These are phyloP conservation scores for Phenganax stokvisi DNA, from an alignment of 92 coral and sea anemone genomes.

Conservation along the genomic window DNA sequence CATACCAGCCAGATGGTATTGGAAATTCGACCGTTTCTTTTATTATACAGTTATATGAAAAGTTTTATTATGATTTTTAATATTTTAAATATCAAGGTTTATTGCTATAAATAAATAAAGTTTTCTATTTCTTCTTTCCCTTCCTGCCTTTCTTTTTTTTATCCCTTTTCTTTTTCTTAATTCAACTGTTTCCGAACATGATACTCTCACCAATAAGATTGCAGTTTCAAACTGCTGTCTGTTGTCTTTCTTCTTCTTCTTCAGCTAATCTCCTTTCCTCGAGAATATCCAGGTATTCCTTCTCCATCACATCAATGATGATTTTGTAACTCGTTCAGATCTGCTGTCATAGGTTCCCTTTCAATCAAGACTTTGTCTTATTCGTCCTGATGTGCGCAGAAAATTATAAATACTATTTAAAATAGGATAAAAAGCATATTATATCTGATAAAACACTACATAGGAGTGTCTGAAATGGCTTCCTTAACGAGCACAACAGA, in stretches of 20 bases:
- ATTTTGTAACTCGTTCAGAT: constrained; percentile 56
- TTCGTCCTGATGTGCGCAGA: constrained; percentile 56
- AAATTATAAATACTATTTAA: no score
- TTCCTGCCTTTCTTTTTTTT: constrained; percentile 61
- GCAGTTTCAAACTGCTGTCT: constrained; percentile 55
- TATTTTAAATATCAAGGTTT: no score
- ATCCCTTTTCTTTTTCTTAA: constrained; percentile 47
- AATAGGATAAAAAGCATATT: no score
- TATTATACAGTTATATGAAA: no score
- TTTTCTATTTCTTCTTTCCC: constrained; percentile 34
- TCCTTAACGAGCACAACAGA: no score
- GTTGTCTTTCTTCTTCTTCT: constrained; percentile 60
- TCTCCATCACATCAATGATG: constrained; percentile 61
- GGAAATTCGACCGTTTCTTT: no score
- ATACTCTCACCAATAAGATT: constrained; percentile 72
- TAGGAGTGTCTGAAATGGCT: background rate
- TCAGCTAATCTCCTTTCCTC: constrained; percentile 67
- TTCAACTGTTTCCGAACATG: constrained; percentile 46
- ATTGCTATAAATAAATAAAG: background rate
- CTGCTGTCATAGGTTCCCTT: constrained; percentile 58
- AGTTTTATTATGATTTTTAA: no score
- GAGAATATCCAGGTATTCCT: constrained; percentile 68
- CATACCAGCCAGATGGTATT: no score
- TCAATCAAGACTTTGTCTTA: constrained; percentile 71
- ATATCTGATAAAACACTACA: no score